These are phyloP conservation scores for Triops longicaudatus DNA, from an alignment of 1,140 invertebrate genomes.

Conservation along the genomic window DNA sequence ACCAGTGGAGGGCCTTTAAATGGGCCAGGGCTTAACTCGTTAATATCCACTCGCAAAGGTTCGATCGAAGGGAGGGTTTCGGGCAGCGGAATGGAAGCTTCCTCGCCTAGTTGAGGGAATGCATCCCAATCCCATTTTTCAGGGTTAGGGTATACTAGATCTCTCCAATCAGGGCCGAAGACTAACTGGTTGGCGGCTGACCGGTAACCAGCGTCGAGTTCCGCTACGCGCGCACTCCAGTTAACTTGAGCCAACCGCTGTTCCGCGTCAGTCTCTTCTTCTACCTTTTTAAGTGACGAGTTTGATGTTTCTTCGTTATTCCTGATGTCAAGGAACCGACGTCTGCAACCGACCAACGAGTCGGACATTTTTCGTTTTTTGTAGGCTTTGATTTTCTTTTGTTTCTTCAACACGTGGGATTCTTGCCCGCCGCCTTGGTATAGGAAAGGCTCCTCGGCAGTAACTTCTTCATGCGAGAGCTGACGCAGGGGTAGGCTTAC, in stretches of 20 bases:
- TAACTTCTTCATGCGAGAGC: conserved; percentile 23
- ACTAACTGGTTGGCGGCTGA: conserved; percentile 20
- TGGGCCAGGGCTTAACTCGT: conserved; percentile 40
- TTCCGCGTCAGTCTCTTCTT: neutral
- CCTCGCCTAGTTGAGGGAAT: conserved; percentile 40
- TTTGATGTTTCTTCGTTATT: neutral
- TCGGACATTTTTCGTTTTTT: conserved; percentile 27
- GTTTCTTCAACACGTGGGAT: conserved; percentile 28
- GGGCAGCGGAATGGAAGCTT: conserved; percentile 31
- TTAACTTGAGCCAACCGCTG: conserved; percentile 16
- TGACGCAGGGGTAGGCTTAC: conserved; percentile 45
- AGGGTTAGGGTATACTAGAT: conserved; percentile 49
- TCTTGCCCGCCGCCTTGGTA: conserved; percentile 24
- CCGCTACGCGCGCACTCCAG: conserved; percentile 20
- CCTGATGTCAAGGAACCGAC: conserved; percentile 12
- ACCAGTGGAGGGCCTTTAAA: conserved; percentile 37
- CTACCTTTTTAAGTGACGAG: no score
- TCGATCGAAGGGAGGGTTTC: conserved; percentile 37
- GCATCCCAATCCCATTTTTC: conserved; percentile 54
- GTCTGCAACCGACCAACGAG: conserved; percentile 15
- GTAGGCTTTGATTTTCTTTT: conserved; percentile 23
- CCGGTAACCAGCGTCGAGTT: conserved; percentile 12
- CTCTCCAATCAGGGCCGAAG: conserved; percentile 48
- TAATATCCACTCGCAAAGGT: conserved; percentile 44
- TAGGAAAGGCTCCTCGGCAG: conserved; percentile 14